Base-by-base conservation (phyloP, 2,113 vertebrate species). In the Amphilophus citrinellus region DNA sequence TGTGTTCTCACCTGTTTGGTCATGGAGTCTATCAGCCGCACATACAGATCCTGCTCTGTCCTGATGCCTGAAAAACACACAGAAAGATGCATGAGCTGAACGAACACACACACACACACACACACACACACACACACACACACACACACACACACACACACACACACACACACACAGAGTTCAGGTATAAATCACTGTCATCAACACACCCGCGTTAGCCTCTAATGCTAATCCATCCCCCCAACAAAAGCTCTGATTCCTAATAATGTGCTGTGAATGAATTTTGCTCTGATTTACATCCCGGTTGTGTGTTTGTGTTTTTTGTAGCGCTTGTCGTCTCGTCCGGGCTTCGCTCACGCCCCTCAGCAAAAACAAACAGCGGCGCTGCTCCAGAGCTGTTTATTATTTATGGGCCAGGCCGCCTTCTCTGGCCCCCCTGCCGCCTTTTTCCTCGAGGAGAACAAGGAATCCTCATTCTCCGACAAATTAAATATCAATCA, bases 11-110 rank as follows among this genome's bases (percentile, higher is more conserved):
- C 97, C 97, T 98, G 97, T 93, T 98, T 98, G 85, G 97, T 98
- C 97, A 98, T 97, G 90, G 97, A 98, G 94, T 98, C 97, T 2
- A 98, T 97, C 76, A 98, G 97, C 8, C 97, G 96, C 1, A 98
- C 97, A 0, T 96, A 98, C 53, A 98, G 96, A 78, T 98, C 98
- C 89, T 98, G 98, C 84, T 98, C 97, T 0, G 97, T 99, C 84
- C 98, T 95, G 91, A 98, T 97, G 17, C 97, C 96, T 97, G 94
- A 0, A 32, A 81, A n/a, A 77, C n/a, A 77, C 32, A 79, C n/a
- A 84, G 4, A 71, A 8, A 32, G 10, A 17, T 32, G 10, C 66
- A 80, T 50, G 13, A 32, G 24, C 32, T 32, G 14, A 66, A 39
- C 7, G 35, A 35, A 65, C 60, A 76, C 30, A 61, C 10, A 60